phyloP scores from a whole-genome alignment of 1,140 invertebrate species.

The Hylaeus anthracinus region DNA sequence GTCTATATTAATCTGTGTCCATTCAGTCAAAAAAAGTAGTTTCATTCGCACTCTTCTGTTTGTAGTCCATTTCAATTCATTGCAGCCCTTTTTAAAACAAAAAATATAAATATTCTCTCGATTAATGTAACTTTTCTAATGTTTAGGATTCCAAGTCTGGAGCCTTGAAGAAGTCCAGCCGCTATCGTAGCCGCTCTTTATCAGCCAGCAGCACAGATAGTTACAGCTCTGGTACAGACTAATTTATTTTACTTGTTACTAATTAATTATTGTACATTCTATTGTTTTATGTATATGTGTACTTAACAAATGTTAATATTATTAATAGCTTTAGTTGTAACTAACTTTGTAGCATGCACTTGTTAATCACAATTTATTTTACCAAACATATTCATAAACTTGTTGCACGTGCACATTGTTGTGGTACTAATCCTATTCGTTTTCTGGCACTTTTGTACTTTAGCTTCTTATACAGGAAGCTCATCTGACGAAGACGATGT shows the following conservation, averaged over 20 bases:
- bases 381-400: background rate
- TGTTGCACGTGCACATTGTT: constrained; percentile 28
- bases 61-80: constrained; percentile 71
- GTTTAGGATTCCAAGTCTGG: constrained; percentile 86
- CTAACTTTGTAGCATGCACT: background rate
- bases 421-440: constrained; percentile 67
- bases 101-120: background rate
- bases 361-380: background rate
- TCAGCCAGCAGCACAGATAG: constrained; percentile 97
- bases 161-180: constrained; percentile 90
- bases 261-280: background rate
- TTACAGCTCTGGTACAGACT: constrained; percentile 90
- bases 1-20: constrained; percentile 67
- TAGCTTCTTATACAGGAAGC: constrained; percentile 94
- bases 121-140: constrained; percentile 44
- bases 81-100: constrained; percentile 60
- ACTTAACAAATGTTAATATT: background rate
- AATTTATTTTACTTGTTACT: background rate
- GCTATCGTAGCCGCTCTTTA: constrained; percentile 92
- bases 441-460: constrained; percentile 68
- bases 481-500: constrained; percentile 92
- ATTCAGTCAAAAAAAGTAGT: constrained; percentile 68
- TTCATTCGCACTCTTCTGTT: constrained; percentile 76
- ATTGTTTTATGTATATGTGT: constrained; percentile 25
- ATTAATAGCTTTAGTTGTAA: background rate